Percentiles rank a stretch among this genome's conserved stretches.
phyloP scores from a whole-genome alignment of 2,797 vertebrate genomes.

The Tokudaia tokunoshimensis region DNA sequence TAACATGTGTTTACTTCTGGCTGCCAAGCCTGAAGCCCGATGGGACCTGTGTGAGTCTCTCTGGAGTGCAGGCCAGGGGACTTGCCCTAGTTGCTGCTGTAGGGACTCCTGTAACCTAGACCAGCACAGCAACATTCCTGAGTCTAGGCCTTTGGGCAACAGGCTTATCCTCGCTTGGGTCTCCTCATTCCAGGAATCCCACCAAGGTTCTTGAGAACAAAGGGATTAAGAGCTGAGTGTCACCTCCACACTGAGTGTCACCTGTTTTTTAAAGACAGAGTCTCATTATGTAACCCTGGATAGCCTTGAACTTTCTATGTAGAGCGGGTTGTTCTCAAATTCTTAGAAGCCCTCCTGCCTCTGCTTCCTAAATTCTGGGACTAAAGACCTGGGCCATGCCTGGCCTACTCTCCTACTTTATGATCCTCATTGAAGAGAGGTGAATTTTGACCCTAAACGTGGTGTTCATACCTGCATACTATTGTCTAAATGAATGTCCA shows the following conservation, averaged over 20 bases:
- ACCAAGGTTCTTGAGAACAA: background rate
- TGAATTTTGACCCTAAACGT: background rate
- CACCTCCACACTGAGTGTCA: background rate
- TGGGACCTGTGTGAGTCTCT: conserved; percentile 10
- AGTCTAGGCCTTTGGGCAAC: background rate
- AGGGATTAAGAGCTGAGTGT: background rate
- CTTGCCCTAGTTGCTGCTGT: background rate
- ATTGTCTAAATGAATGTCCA: background rate
- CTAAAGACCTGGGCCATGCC: background rate
- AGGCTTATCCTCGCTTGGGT: background rate
- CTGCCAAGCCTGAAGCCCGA: conserved; percentile 49
- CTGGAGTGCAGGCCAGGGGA: conserved; percentile 53
- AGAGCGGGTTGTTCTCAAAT: background rate
- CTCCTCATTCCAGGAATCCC: background rate
- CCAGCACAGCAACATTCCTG: background rate
- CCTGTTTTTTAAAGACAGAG: background rate
- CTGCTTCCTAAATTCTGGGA: background rate
- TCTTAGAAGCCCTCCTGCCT: background rate
- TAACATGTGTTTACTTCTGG: conserved; percentile 73
- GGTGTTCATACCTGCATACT: background rate
- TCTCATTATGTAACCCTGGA: background rate
- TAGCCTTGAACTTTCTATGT: background rate
- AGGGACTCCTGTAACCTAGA: background rate
- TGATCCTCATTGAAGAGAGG: background rate
- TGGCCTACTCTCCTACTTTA: background rate